phyloP scores from a whole-genome alignment of 2,888 invertebrate genomes.

The Andrena bucephala region DNA sequence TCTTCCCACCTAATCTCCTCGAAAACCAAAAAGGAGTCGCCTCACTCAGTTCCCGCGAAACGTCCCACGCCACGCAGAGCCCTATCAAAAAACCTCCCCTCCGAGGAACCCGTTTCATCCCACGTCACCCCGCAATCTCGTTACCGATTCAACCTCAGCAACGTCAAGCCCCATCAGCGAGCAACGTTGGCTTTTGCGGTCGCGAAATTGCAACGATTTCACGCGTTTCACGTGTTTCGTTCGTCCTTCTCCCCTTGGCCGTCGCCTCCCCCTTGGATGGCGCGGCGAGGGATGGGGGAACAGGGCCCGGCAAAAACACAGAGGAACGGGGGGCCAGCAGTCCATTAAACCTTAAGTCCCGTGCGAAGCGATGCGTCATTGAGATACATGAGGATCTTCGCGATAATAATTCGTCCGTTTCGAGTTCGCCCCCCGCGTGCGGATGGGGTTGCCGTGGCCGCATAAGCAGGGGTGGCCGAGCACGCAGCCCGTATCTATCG shows the following conservation, averaged over 20 bases:
- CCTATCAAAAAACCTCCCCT: slow-evolving; percentile 28
- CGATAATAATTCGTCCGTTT: slow-evolving; percentile 80
- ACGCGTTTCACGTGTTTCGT: slow-evolving; percentile 56
- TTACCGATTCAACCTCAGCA: slow-evolving; percentile 43
- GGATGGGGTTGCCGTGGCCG: slow-evolving; percentile 74
- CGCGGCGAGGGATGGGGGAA: not conserved
- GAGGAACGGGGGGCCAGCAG: slow-evolving; percentile 57
- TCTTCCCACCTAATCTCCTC: no score
- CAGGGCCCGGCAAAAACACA: slow-evolving; percentile 40
- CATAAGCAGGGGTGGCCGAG: slow-evolving; percentile 67
- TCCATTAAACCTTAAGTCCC: slow-evolving; percentile 84
- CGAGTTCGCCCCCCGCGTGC: slow-evolving; percentile 53
- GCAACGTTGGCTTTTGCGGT: slow-evolving; percentile 14
- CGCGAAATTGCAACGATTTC: slow-evolving; percentile 58
- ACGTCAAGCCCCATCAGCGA: slow-evolving; percentile 31
- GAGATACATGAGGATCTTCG: slow-evolving; percentile 81
- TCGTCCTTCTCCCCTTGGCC: slow-evolving; percentile 7
- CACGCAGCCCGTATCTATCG: slow-evolving; percentile 74
- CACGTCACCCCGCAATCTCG: slow-evolving; percentile 45
- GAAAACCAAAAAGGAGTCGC: not conserved
- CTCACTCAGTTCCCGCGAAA: not conserved
- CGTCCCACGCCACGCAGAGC: not conserved
- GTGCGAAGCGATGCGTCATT: slow-evolving; percentile 84
- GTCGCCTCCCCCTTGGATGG: not conserved
- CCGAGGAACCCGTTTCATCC: slow-evolving; percentile 12